A percentile compares a stretch with the other conserved stretches of the same genome.
Conservation (phyloP, 2,113 vertebrate genomes). For the Chitala chitala region DNA sequence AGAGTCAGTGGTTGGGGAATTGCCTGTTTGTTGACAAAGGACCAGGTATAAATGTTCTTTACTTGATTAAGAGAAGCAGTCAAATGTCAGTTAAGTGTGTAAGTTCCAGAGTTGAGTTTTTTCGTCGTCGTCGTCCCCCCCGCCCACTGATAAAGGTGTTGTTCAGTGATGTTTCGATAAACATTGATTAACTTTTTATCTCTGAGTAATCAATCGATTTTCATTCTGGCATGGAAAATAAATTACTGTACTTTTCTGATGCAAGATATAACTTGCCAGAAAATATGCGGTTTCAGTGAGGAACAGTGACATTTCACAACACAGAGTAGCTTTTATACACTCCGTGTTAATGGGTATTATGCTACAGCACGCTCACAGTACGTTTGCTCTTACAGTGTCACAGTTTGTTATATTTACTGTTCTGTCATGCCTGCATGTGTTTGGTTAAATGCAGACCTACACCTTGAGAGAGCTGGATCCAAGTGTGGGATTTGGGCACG, state of each 20-base stretch:
- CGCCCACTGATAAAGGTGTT: not conserved
- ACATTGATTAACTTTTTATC: conserved; percentile 5
- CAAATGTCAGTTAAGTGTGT: not conserved
- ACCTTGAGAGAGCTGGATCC: no score
- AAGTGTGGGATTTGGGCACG: no score
- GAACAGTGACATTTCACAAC: conserved; percentile 12
- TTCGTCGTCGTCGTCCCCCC: not conserved
- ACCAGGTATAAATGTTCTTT: not conserved
- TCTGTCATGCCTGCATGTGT: no score
- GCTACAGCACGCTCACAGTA: no score
- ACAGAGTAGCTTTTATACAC: not conserved
- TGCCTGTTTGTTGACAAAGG: not conserved
- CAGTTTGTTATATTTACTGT: no score
- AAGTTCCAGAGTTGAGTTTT: not conserved
- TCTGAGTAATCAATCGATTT: conserved; percentile 12
- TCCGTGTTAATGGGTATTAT: no score
- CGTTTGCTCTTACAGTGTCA: no score
- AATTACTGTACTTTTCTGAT: not conserved
- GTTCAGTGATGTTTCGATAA: not conserved
- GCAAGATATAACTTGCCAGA: not conserved
- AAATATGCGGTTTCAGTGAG: not conserved
- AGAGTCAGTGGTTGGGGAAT: not conserved
- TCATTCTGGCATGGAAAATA: conserved; percentile 2
- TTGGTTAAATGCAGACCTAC: no score
- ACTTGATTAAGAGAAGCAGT: not conserved